Percentiles rank a stretch among this genome's conserved stretches.
phyloP scores from a whole-genome alignment of 2,888 invertebrate species.

The Sphecodes monilicornis region DNA sequence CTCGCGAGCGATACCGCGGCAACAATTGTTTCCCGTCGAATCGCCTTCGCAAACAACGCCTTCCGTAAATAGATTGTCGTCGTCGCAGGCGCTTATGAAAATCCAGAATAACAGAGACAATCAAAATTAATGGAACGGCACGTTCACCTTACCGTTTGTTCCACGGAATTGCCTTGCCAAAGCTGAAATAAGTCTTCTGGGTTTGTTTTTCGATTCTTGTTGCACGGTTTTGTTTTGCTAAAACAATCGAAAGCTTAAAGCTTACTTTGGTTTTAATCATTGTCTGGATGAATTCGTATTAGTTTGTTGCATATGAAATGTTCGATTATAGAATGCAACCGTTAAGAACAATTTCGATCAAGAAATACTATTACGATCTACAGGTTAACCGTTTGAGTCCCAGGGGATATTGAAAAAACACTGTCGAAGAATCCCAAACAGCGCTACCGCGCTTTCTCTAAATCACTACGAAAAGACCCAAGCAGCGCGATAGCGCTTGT shows the following conservation, averaged over 20 bases:
- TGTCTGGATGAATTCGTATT: neutral
- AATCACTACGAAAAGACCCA: too few species aligned
- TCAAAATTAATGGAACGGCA: neutral
- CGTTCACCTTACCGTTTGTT: neutral
- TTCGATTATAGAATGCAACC: too few species aligned
- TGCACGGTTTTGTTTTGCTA: neutral
- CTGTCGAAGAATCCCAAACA: too few species aligned
- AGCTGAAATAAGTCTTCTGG: neutral
- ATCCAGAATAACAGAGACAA: neutral
- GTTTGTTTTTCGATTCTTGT: constrained; percentile 1
- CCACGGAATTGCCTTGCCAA: neutral
- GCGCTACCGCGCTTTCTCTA: too few species aligned
- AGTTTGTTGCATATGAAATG: neutral
- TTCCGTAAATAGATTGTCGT: neutral
- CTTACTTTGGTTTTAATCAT: neutral
- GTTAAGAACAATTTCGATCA: too few species aligned
- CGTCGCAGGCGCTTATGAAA: neutral
- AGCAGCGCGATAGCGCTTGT: too few species aligned
- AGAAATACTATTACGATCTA: too few species aligned
- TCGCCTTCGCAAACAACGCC: constrained; percentile 1
- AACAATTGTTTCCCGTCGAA: neutral
- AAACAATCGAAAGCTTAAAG: too few species aligned
- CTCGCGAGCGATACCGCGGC: neutral
- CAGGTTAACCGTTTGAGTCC: too few species aligned
- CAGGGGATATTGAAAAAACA: too few species aligned